Conservation (phyloP, 2,797 vertebrate species). For the Pipistrellus kuhlii region DNA sequence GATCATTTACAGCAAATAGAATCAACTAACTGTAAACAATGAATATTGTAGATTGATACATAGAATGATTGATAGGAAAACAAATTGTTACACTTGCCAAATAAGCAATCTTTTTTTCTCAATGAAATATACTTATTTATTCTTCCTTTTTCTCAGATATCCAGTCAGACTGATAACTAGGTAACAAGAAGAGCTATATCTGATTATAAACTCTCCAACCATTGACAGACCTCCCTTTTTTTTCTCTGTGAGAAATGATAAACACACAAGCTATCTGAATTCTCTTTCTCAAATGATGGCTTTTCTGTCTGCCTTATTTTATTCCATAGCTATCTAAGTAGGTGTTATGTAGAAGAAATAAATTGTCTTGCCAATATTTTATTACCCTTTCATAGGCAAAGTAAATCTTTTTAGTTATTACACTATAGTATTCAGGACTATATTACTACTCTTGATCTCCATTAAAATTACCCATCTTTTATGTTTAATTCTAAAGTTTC, state of each 20-base stretch:
- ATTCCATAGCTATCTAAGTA: background rate
- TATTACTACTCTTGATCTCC: background rate
- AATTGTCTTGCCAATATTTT: background rate
- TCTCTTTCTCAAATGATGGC: background rate
- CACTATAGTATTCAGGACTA: background rate
- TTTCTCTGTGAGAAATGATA: background rate
- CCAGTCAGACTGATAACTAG: background rate
- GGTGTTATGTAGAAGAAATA: background rate
- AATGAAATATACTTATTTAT: background rate
- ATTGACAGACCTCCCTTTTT: background rate
- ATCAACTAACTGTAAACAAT: background rate
- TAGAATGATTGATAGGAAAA: background rate
- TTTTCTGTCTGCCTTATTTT: constrained; percentile 15
- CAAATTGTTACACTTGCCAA: background rate
- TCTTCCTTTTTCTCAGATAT: background rate
- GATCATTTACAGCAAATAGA: background rate
- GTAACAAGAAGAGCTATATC: background rate
- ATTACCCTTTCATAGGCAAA: background rate
- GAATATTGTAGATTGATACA: background rate
- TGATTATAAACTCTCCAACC: background rate
- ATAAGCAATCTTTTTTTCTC: background rate
- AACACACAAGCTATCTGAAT: background rate
- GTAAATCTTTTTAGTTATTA: background rate
- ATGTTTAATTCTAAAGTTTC: background rate
- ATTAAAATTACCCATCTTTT: background rate